Evolutionary conservation across 2,113 vertebrate genomes (phyloP), one percentile per base, ranked within the genome.

Genomic region (Calypte anna): DNA sequence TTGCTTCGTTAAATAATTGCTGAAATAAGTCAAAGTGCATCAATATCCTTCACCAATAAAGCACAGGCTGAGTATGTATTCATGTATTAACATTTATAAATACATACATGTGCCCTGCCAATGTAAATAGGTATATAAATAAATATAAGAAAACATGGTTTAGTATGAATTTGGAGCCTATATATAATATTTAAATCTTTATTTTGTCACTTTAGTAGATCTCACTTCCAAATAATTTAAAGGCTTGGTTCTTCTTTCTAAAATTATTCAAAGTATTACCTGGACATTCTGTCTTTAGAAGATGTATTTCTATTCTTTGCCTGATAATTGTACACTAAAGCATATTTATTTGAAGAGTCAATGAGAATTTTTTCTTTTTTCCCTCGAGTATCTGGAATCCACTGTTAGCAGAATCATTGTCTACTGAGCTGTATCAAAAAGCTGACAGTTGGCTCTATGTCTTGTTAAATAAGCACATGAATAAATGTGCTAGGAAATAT

Each of bases 391-490:
- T 82, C 50, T 92, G 66, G 40, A 96, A 93, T 81, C 48, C 28
- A 87, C 40, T 76, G 5, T 86, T 97, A 95, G 53, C 31, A 94
- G 54, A 96, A 53, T 94, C 66, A 38, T 46, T 96, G 36, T 91
- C 64, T 67, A 68, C 59, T 96, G 88, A 97, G 55, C 59, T 95
- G 21, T 91, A 90, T 91, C 86, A 84, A 89, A 75, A 90, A 72
- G 23, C 62, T 96, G 91, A 88, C 63, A 91, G 82, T 79, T 96
- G 73, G 46, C 78, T 96, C 75, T 86, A 15, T 87, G 83, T 53
- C 78, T 96, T 93, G 50, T 59, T 96, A 96, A 97, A 91, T 96
- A 96, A 97, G 59, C 50, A 79, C 68, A 81, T 88, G 61, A 94
- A 96, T 96, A 97, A 94, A 93, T 91, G 31, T 36, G 44, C 66